Evolutionary conservation across 1,140 invertebrate species (phyloP).

Genomic region (Pseudomyrmex flavicornis): DNA sequence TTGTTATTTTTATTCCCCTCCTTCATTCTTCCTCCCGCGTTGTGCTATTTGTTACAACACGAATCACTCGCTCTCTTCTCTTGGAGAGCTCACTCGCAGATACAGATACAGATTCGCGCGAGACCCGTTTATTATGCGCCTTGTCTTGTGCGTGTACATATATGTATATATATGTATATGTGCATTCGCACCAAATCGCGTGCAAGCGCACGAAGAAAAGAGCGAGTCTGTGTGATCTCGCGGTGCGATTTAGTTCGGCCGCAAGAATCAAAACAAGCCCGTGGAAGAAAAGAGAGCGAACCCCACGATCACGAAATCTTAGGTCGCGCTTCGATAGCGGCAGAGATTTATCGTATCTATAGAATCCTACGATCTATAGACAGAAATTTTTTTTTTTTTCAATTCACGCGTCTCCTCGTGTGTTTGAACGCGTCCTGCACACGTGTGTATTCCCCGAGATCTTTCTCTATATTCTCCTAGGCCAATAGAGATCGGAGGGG

Average conservation of each 20-base stretch:
- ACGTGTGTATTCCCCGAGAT: background rate
- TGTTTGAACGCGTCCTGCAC: background rate
- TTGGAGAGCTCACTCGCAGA: slow-evolving; percentile 14
- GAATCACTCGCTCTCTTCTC: slow-evolving; percentile 26
- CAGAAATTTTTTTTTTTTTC: background rate
- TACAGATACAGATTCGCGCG: slow-evolving; percentile 19
- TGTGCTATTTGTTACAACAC: slow-evolving; percentile 52
- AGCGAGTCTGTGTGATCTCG: background rate
- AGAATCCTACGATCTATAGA: background rate
- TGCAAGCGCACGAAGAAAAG: slow-evolving; percentile 32
- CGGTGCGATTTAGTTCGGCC: background rate
- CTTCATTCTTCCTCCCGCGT: slow-evolving; percentile 29
- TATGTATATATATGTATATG: no score
- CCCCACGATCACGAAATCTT: background rate
- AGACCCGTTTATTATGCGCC: slow-evolving; percentile 26
- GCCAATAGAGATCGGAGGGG: slow-evolving; percentile 4
- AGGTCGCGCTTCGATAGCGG: background rate
- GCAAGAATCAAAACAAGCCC: slow-evolving; percentile 11
- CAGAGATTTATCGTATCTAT: slow-evolving; percentile 14
- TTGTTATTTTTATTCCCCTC: slow-evolving; percentile 9
- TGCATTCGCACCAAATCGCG: slow-evolving; percentile 24
- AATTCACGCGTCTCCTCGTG: slow-evolving; percentile 1
- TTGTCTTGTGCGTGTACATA: background rate
- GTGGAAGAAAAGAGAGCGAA: background rate
- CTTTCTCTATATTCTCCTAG: background rate